Evolutionary conservation across 2,113 vertebrate genomes (phyloP), one percentile per base, ranked within the genome.

Genomic region (Melanerpes formicivorus): DNA sequence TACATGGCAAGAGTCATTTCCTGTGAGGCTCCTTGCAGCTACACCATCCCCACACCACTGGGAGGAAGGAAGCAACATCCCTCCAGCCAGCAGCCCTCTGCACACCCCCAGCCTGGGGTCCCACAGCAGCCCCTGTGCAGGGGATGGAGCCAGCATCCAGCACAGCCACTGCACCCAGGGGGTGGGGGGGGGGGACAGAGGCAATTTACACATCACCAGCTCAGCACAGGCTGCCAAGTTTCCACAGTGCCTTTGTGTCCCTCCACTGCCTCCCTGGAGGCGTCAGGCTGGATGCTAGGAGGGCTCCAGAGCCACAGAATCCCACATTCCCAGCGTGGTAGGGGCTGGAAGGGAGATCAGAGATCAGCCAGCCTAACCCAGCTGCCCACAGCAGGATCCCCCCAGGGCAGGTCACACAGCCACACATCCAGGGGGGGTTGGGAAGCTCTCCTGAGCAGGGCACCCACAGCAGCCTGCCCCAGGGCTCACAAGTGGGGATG

Each of bases 1-100:
- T 71, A 90, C 88, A 93, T 73, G 65, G 29, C 42, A 25, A 37
- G 32, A 52, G 75, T 91, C 44, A 11, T 70, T 64, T 95, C 93
- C 88, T 58, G 78, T 50, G 72, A 95, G 81, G 26, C 25, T 89
- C 72, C 73, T 64, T 32, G 63, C 65, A 84, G 88, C 56, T 34
- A 17, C 48, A 56, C 42, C 10, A 11, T 40, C 14, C 19, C 62
- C 5, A 8, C 46, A 27, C 32, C 50, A 4, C 46, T 46, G 46
- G 17, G 46, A 46, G 46, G 16, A 18, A 46, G 46, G 11, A 75
- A 50, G 67, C 8, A 32, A 32, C 0, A 10, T 2, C 71, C 5
- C 56, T 12, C 0, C 6, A 32, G 29, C 5, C 2, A 55, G 59
- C 30, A 66, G 52, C 52, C 14, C 14, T 32, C 72, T 9, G 25